phyloP scores from a whole-genome alignment of 2,113 vertebrate genomes.

The Maccullochella peelii region DNA sequence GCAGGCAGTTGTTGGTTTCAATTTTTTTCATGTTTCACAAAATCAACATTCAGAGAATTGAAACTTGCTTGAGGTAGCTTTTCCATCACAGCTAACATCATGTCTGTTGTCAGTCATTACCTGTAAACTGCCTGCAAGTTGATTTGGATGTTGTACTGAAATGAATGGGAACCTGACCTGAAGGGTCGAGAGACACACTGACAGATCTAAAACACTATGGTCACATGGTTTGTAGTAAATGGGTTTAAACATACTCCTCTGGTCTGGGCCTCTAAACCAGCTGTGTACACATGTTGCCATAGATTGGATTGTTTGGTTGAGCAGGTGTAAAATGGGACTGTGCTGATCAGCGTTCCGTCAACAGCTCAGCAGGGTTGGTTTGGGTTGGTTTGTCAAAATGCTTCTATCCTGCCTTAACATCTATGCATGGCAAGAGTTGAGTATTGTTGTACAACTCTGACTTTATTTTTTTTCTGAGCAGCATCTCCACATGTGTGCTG shows the following conservation, averaged over 20 bases:
- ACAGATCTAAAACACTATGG: neutral
- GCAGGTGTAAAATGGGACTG: neutral
- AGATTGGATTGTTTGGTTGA: neutral
- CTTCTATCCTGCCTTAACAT: conserved; percentile 47
- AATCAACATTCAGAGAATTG: too few relatives aligned
- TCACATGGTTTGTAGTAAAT: conserved; percentile 11
- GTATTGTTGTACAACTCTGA: conserved; percentile 41
- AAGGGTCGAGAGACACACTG: neutral
- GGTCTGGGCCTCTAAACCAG: too few relatives aligned
- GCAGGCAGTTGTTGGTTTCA: too few relatives aligned
- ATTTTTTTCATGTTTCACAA: too few relatives aligned
- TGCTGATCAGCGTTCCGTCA: neutral
- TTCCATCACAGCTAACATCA: neutral
- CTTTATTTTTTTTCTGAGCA: neutral
- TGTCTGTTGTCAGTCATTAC: too few relatives aligned
- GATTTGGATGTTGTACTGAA: neutral
- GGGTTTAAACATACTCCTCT: neutral
- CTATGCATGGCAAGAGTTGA: conserved; percentile 55
- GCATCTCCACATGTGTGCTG: neutral
- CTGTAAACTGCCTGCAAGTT: neutral
- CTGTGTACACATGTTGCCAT: neutral
- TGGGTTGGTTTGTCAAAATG: neutral
- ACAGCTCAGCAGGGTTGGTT: neutral
- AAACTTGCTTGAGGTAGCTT: too few relatives aligned
- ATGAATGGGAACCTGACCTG: neutral